Percentiles rank a stretch among this genome's conserved stretches.
Conservation (phyloP, 2,888 invertebrate species). For the Galerucella pusilla region DNA sequence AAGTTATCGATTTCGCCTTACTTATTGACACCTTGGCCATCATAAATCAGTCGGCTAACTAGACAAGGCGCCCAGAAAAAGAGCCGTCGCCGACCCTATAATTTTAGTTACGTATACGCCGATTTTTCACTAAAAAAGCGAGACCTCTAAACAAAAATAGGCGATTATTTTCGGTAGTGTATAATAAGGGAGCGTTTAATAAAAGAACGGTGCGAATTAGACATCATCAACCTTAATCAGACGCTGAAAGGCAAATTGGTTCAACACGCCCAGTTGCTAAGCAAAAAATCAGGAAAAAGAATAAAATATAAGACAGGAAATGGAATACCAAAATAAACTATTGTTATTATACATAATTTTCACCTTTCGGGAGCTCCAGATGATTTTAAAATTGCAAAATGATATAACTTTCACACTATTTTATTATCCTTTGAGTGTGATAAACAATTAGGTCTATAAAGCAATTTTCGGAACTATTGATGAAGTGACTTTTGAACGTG, state of each 20-base stretch:
- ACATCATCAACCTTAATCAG: conserved; percentile 42
- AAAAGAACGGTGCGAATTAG: conserved; percentile 45
- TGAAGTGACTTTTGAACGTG: conserved; percentile 14
- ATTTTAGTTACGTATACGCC: conserved; percentile 52
- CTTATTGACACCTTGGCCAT: conserved; percentile 32
- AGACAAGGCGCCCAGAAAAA: conserved; percentile 64
- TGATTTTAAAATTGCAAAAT: conserved; percentile 12
- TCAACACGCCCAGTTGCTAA: conserved; percentile 29
- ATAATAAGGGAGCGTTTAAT: conserved; percentile 41
- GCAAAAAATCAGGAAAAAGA: conserved; percentile 19
- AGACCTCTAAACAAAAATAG: conserved; percentile 40
- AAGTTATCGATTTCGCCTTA: conserved; percentile 24
- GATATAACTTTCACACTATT: conserved; percentile 22
- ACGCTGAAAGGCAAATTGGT: conserved; percentile 40
- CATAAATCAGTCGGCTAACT: conserved; percentile 63
- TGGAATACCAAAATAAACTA: conserved; percentile 15
- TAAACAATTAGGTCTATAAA: conserved; percentile 19
- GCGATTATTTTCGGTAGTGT: conserved; percentile 42
- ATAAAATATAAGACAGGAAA: conserved; percentile 28
- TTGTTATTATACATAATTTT: conserved; percentile 23
- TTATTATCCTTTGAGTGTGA: neutral
- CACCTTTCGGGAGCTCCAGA: conserved; percentile 1
- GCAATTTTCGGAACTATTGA: conserved; percentile 20
- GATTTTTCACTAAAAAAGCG: conserved; percentile 36
- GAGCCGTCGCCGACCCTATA: conserved; percentile 62